Percentiles rank a stretch among this genome's conserved stretches.
Conservation (phyloP, 2,113 vertebrate genomes). For the Lophochroa leadbeateri region DNA sequence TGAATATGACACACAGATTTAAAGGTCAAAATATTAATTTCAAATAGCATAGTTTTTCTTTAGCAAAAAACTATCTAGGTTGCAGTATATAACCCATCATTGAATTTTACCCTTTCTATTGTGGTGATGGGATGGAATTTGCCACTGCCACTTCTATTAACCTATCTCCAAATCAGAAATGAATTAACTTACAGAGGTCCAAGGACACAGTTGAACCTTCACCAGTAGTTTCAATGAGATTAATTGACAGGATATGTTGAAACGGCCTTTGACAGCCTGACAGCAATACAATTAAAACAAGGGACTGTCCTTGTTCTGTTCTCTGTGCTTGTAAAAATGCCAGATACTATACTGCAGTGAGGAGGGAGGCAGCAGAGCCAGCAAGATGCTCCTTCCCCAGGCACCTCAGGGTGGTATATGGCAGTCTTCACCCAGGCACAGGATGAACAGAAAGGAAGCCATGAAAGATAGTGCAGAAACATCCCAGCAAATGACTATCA, state of each 20-base stretch:
- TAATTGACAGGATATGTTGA: background rate
- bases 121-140: background rate
- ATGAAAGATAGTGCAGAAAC: background rate
- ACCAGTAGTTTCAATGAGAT: background rate
- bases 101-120: background rate
- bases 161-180: background rate
- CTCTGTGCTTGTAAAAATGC: background rate
- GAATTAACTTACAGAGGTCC: background rate
- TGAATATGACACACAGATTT: background rate
- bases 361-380: fast-evolving
- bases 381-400: background rate
- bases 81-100: background rate
- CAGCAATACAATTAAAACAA: background rate
- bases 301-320: background rate
- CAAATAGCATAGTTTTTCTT: background rate
- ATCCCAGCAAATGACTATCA: background rate
- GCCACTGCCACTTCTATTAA: background rate
- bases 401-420: too few relatives aligned
- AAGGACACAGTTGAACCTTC: background rate
- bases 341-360: fast-evolving
- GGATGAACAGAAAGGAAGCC: background rate
- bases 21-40: background rate
- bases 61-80: background rate
- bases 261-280: background rate
- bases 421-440: background rate